Evolutionary conservation across 2,113 vertebrate genomes (phyloP), one percentile per base, ranked within the genome.

Genomic region (Buteo buteo): DNA sequence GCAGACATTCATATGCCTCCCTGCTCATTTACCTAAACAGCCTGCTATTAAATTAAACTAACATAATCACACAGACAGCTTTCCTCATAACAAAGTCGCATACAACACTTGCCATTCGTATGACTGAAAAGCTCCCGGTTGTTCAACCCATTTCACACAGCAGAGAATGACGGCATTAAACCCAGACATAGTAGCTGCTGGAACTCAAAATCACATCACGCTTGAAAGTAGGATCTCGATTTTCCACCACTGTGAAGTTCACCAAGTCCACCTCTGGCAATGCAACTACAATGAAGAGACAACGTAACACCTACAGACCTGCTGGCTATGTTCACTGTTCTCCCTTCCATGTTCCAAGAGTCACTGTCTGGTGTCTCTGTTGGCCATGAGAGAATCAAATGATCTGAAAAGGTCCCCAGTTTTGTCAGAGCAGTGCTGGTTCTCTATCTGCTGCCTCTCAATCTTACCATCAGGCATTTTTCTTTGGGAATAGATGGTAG

Each of bases 21-120:
- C 92, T 88, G 72, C 66, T 95, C 96, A 82, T 94, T 96, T 92
- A 93, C 84, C 86, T 94, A 82, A 95, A 90, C 78, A 89, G 86
- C 38, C 92, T 91, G 73, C 95, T 87, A 92, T 96, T 86, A 95
- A 94, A 96, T 92, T 86, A 93, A 87, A 84, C 88, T 36, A 73
- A 76, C 94, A 82, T 77, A 86, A 88, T 94, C 94, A 85, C 69
- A 57, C 34, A 89, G 93, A 61, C 44, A 89, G 77, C 83, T 85
- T 91, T 85, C 66, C 80, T 84, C 69, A 14, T 45, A 87, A 76
- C 81, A 49, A 81, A 90, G 93, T 70, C 13, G 2, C 29, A 42
- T 5, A 71, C 67, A 90, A 19, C 64, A 49, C 73, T 83, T 55
- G 61, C 76, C 57, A 67, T 78, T 87, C 24, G 70, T 62, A 11